phyloP scores from a whole-genome alignment of 2,797 vertebrate species.

The Thripadectes ignobilis region DNA sequence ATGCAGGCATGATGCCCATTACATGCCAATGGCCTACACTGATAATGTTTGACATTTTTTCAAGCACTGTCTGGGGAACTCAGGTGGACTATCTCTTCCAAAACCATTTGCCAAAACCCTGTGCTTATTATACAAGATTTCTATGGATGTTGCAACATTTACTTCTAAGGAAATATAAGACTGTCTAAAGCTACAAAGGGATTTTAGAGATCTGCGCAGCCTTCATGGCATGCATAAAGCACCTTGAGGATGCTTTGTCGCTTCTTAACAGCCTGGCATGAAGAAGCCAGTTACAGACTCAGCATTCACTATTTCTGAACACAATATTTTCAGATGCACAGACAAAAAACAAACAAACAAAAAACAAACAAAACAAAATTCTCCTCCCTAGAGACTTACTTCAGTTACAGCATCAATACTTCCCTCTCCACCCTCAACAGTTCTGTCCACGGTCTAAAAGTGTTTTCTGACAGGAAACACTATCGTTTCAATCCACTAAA shows the following conservation, averaged over 20 bases:
- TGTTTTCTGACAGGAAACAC: background rate
- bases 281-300: background rate
- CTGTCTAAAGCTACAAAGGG: background rate
- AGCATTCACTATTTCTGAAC: background rate
- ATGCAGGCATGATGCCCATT: background rate
- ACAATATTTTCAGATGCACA: background rate
- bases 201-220: background rate
- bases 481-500: background rate
- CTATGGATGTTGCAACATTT: background rate
- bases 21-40: background rate
- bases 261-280: background rate
- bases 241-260: background rate
- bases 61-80: background rate
- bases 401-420: background rate
- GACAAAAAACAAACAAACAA: background rate
- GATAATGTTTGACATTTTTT: background rate
- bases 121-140: fast-evolving
- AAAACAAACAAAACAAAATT: background rate
- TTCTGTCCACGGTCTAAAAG: background rate
- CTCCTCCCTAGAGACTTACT: background rate
- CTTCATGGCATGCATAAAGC: background rate
- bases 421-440: fast-evolving
- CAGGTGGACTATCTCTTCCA: background rate
- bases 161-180: background rate
- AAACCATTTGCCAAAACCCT: background rate